Evolutionary conservation across 2,797 vertebrate genomes (phyloP), one percentile per base, ranked within the genome.

Genomic region (Ispidina picta): DNA sequence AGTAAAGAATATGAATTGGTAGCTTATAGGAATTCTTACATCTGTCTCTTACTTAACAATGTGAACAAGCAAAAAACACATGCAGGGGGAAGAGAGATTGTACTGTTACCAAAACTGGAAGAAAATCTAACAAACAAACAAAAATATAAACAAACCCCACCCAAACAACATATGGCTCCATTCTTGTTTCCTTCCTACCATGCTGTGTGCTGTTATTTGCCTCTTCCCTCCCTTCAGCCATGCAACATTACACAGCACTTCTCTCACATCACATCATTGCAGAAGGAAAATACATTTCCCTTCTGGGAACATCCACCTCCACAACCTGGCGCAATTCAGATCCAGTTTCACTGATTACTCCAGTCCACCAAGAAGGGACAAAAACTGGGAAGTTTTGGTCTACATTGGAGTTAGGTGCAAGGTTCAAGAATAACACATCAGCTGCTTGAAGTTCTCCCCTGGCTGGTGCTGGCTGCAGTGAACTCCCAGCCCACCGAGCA

Each of bases 191-290:
- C 69, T 29, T 79, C 64, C 55, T 46, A 5, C 33, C 19, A 4
- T 5, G 23, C 26, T 23, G 12, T 29, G 21, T 29, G 58, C 68
- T 52, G 7, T 12, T 12, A 18, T 60, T 43, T 80, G 60, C 35
- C 59, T 35, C 46, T 77, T 77, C 33, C 35, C 58, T 58, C n/a
- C 76, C 28, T 63, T 44, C 41, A 51, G 22, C 64, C 35, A 23
- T 13, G 10, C 39, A 49, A 15, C 21, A 13, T 51, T 25, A 55
- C 1, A 1, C 29, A 71, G 48, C 0, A 0, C 39, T 78, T 35
- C 37, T 31, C 62, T 44, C 16, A 4, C 2, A 0, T 35, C 44
- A 41, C 55, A 68, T 65, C 65, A 63, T 20, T n/a, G 55, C 64
- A 59, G 68, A 86, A 75, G 64, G 55, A 66, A 89, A 86, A 58